Evolutionary conservation across 2,797 vertebrate species (phyloP).

Genomic region (Sciurus carolinensis): DNA sequence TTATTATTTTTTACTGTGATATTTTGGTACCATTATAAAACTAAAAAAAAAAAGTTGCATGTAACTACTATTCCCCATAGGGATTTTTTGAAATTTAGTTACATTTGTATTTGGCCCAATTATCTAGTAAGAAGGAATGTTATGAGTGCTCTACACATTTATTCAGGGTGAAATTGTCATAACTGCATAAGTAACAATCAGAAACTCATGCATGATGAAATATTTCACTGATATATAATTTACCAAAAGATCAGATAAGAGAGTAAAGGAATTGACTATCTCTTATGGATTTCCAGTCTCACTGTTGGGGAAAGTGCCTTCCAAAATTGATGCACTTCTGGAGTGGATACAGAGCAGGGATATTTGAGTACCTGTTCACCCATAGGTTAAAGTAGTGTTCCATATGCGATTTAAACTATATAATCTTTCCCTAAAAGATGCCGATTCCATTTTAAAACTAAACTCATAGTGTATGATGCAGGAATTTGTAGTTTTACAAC

Average conservation of each 20-base stretch:
- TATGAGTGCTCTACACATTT: constrained; percentile 41
- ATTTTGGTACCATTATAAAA: constrained; percentile 37
- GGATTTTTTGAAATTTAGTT: constrained; percentile 64
- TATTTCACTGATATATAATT: constrained; percentile 70
- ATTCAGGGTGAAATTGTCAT: constrained; percentile 64
- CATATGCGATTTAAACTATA: neutral
- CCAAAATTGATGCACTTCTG: neutral
- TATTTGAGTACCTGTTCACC: neutral
- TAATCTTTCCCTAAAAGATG: neutral
- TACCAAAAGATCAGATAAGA: constrained; percentile 56
- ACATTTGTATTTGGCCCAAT: constrained; percentile 45
- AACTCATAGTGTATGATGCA: neutral
- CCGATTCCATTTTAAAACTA: neutral
- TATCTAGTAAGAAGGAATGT: constrained; percentile 61
- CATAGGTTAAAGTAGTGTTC: neutral
- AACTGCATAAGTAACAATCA: constrained; percentile 63
- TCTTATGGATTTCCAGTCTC: neutral
- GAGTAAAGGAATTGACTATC: neutral
- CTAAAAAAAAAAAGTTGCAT: neutral
- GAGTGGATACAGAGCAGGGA: neutral
- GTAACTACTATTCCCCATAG: neutral
- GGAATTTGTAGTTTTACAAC: neutral
- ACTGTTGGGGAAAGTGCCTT: neutral
- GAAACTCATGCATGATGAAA: constrained; percentile 43
- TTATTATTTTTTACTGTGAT: constrained; percentile 56